These are phyloP conservation scores for Epinephelus malabaricus DNA, from an alignment of 2,797 vertebrate genomes.

Conservation along the genomic window DNA sequence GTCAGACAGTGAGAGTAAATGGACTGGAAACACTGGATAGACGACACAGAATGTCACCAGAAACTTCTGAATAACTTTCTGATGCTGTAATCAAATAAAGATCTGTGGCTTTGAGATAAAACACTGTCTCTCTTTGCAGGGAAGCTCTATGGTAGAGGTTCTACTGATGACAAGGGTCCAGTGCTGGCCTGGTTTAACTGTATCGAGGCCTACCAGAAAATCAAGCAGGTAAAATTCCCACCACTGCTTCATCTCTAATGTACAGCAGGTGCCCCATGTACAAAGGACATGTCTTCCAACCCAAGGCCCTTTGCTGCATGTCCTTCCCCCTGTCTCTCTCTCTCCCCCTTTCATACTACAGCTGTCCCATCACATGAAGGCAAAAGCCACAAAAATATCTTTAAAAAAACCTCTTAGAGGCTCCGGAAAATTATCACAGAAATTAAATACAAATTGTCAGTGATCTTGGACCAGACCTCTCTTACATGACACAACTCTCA, in stretches of 20 bases:
- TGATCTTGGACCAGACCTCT: neutral
- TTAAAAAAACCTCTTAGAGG: too few relatives aligned
- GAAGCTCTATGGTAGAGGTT: constrained; percentile 94
- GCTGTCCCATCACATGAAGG: too few relatives aligned
- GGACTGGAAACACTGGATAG: too few relatives aligned
- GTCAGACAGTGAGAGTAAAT: too few relatives aligned
- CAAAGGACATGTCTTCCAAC: too few relatives aligned
- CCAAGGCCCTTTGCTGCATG: too few relatives aligned
- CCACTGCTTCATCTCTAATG: neutral
- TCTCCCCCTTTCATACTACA: too few relatives aligned
- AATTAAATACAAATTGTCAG: neutral
- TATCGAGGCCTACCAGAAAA: constrained; percentile 95
- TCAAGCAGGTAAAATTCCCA: constrained; percentile 86
- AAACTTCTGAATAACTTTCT: neutral
- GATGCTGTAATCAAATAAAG: neutral
- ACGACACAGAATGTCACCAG: too few relatives aligned
- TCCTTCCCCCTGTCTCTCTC: too few relatives aligned
- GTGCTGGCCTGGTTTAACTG: constrained; percentile 97
- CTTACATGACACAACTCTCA: too few relatives aligned
- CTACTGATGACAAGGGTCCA: constrained; percentile 98
- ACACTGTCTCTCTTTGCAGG: constrained; percentile 80
- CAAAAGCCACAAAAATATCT: too few relatives aligned
- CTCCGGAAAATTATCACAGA: neutral
- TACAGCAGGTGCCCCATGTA: too few relatives aligned
- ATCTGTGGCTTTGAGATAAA: neutral